Percentiles rank a stretch among this genome's conserved stretches.
Conservation (phyloP, 2,888 invertebrate species). For the Eudemis profundana region DNA sequence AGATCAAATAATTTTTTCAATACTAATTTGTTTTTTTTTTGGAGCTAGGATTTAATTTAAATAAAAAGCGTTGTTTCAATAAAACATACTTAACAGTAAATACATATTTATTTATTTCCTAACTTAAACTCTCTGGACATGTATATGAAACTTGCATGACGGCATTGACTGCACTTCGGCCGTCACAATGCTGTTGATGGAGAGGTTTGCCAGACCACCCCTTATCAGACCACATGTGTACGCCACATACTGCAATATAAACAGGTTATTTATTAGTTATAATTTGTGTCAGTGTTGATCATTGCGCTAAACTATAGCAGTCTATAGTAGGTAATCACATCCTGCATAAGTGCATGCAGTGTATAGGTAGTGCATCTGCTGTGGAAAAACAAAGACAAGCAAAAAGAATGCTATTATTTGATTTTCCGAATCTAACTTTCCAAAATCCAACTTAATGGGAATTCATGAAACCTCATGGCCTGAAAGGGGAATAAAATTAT, state of each 20-base stretch:
- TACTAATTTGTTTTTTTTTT: constrained; percentile 5
- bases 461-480: too few relatives aligned
- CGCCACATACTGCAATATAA: constrained; percentile 90
- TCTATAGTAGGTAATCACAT: too few relatives aligned
- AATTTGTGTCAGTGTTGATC: background rate
- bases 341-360: too few relatives aligned
- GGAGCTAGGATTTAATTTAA: background rate
- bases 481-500: too few relatives aligned
- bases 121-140: constrained; percentile 90
- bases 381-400: too few relatives aligned
- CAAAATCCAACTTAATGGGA: too few relatives aligned
- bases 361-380: too few relatives aligned
- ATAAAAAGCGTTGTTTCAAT: background rate
- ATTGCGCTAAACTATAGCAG: too few relatives aligned
- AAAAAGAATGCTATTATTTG: too few relatives aligned
- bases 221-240: constrained; percentile 98
- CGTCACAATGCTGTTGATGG: constrained; percentile 96
- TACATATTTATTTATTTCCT: constrained; percentile 30
- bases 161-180: constrained; percentile 97
- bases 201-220: constrained; percentile 97
- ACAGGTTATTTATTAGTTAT: too few relatives aligned
- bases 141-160: constrained; percentile 96
- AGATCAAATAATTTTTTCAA: constrained; percentile 42
- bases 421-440: too few relatives aligned
- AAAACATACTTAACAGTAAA: constrained; percentile 37